Evolutionary conservation across 1,140 invertebrate species (phyloP).

Genomic region (Hylyphantes graminicola): DNA sequence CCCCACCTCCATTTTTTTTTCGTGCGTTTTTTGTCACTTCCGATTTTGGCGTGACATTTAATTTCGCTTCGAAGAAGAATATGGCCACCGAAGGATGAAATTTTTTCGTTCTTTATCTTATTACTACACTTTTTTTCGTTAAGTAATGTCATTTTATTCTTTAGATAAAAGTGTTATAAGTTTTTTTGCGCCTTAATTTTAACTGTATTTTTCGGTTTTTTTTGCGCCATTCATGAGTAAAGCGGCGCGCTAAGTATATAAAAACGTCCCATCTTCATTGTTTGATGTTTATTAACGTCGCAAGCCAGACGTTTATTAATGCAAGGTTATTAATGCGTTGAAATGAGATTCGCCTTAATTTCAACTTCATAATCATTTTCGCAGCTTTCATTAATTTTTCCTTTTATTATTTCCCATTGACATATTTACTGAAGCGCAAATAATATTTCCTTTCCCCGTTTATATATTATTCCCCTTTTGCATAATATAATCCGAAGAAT

Average conservation of each 20-base stretch:
- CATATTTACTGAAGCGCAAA: slow-evolving; percentile 14
- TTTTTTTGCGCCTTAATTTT: slow-evolving; percentile 43
- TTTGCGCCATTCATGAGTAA: slow-evolving; percentile 6
- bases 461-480: slow-evolving; percentile 1
- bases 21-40: slow-evolving; percentile 43
- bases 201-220: slow-evolving; percentile 11
- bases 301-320: slow-evolving; percentile 21
- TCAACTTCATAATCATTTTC: slow-evolving; percentile 39
- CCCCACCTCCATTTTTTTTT: neutral
- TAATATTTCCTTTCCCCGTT: slow-evolving; percentile 4
- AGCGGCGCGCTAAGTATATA: neutral
- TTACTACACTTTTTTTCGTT: slow-evolving; percentile 34
- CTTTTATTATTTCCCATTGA: slow-evolving; percentile 9
- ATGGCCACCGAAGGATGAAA: slow-evolving; percentile 35
- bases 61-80: slow-evolving; percentile 55
- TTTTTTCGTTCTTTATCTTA: slow-evolving; percentile 54
- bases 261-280: neutral
- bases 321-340: neutral
- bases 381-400: slow-evolving; percentile 26
- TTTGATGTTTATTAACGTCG: slow-evolving; percentile 38
- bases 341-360: slow-evolving; percentile 29
- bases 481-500: slow-evolving; percentile 1
- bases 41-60: slow-evolving; percentile 56
- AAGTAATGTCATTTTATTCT: slow-evolving; percentile 21
- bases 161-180: slow-evolving; percentile 25